Conservation (phyloP, 2,888 invertebrate genomes). For the Drosophila meridionalis region DNA sequence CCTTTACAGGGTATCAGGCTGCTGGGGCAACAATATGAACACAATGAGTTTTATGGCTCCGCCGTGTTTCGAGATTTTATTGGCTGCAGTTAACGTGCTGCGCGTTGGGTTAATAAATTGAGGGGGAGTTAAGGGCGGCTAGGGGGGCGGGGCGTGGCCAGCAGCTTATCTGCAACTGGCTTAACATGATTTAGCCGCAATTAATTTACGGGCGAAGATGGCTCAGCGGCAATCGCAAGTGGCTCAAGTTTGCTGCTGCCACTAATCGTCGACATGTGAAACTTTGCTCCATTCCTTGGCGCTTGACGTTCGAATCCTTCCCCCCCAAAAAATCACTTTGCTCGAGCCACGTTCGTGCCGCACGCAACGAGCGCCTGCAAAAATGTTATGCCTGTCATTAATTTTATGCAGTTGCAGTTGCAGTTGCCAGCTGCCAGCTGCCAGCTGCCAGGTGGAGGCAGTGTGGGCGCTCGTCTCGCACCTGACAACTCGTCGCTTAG, state of each 20-base stretch:
- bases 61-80: constrained; percentile 55
- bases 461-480: background rate
- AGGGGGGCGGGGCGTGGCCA: background rate
- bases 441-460: background rate
- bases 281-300: background rate
- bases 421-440: background rate
- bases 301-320: background rate
- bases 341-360: constrained; percentile 29
- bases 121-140: background rate
- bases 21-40: constrained; percentile 50
- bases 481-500: constrained; percentile 18
- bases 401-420: constrained; percentile 48
- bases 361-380: constrained; percentile 42
- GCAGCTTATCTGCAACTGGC: constrained; percentile 7
- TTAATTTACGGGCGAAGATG: constrained; percentile 8
- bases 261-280: constrained; percentile 43
- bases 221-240: background rate
- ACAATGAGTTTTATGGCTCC: constrained; percentile 63
- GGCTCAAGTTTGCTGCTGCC: constrained; percentile 15
- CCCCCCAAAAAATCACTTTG: constrained; percentile 41
- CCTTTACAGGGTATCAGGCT: constrained; percentile 3
- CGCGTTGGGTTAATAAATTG: constrained; percentile 31
- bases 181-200: constrained; percentile 32
- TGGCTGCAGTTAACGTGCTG: constrained; percentile 38
- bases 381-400: constrained; percentile 64